Evolutionary conservation across 1,140 invertebrate genomes (phyloP).

Genomic region (Drosophila parvula): DNA sequence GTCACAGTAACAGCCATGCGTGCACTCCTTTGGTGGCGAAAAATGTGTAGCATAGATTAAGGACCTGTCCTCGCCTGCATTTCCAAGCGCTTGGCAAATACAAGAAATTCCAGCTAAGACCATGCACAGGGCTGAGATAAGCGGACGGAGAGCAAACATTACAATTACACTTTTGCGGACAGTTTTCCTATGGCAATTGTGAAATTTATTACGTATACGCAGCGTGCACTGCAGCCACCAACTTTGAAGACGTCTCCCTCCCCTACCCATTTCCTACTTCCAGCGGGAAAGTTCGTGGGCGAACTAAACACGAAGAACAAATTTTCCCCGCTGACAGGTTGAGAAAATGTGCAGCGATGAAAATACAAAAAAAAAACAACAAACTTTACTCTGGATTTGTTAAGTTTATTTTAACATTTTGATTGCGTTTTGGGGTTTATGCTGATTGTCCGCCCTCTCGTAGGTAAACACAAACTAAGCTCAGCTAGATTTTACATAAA

Average conservation of each 20-base stretch:
- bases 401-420: slow-evolving; percentile 48
- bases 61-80: slow-evolving; percentile 44
- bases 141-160: slow-evolving; percentile 53
- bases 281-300: slow-evolving; percentile 5
- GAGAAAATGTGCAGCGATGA: slow-evolving; percentile 27
- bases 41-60: slow-evolving; percentile 53
- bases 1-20: not conserved
- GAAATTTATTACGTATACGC: slow-evolving; percentile 64
- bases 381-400: slow-evolving; percentile 47
- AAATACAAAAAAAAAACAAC: slow-evolving; percentile 27
- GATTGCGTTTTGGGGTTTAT: slow-evolving; percentile 47
- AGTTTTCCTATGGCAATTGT: slow-evolving; percentile 52
- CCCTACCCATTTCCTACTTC: not conserved
- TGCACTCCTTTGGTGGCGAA: slow-evolving; percentile 19
- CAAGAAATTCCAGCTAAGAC: slow-evolving; percentile 46
- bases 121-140: slow-evolving; percentile 32
- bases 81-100: slow-evolving; percentile 61
- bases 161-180: slow-evolving; percentile 66
- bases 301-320: slow-evolving; percentile 30
- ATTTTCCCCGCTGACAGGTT: slow-evolving; percentile 51
- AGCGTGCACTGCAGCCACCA: slow-evolving; percentile 17
- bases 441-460: slow-evolving; percentile 39
- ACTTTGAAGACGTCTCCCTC: slow-evolving; percentile 1
- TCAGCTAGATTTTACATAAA: slow-evolving; percentile 10
- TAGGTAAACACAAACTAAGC: slow-evolving; percentile 25